phyloP scores from a whole-genome alignment of 2,113 vertebrate genomes.

The Pagrus major region DNA sequence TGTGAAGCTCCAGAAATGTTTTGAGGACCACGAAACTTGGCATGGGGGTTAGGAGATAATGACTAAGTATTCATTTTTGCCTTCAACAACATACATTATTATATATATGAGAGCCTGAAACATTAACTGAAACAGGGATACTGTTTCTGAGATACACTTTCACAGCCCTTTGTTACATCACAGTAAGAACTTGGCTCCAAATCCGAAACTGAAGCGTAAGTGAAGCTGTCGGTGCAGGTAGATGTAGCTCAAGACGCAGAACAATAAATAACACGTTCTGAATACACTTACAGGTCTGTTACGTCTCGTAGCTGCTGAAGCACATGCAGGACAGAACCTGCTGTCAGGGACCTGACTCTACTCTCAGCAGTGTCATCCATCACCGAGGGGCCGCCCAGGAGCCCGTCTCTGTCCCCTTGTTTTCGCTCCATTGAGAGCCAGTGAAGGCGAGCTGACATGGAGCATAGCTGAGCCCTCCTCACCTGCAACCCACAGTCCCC shows the following conservation, averaged over 20 bases:
- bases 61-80: no score
- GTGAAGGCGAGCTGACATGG: conserved; percentile 80
- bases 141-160: no score
- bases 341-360: conserved; percentile 46
- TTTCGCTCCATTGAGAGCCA: conserved; percentile 84
- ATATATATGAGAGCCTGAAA: background rate
- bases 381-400: conserved; percentile 63
- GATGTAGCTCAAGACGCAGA: background rate
- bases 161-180: no score
- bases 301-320: background rate
- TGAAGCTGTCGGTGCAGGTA: background rate
- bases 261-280: background rate
- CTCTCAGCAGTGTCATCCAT: conserved; percentile 83
- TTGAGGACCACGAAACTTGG: no score
- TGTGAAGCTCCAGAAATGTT: no score
- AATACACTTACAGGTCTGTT: background rate
- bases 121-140: background rate
- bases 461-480: conserved; percentile 62
- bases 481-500: conserved; percentile 36
- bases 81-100: no score
- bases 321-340: background rate
- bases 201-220: background rate
- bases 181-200: background rate
- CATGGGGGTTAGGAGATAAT: no score
- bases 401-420: conserved; percentile 70